Evolutionary conservation across 2,888 invertebrate genomes (phyloP), one percentile per base, ranked within the genome.

Genomic region (Leucania comma): DNA sequence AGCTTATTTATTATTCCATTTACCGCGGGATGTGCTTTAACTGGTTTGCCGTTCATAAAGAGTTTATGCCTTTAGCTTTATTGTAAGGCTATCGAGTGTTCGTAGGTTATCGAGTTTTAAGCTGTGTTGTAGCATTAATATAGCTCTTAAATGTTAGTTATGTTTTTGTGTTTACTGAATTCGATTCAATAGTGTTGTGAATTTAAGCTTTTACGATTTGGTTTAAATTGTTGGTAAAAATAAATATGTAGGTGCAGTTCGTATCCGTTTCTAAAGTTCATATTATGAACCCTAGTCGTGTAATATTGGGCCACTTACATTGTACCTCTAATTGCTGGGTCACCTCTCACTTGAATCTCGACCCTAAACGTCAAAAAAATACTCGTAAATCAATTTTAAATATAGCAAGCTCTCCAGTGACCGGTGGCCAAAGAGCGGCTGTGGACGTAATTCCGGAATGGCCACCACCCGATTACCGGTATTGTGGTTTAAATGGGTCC

Each of bases 401-500:
- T 79, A 76, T 66, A 75, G 64, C 63, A 22, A 74, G 74, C 78
- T 71, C 78, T 86, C 60, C 35, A 81, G 78, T 75, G 81, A 74
- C 67, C 71, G 82, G 75, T 80, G 69, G 78, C 73, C 22, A 10
- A 81, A 86, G 84, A 86, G 85, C 78, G 83, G 83, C 82, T 72
- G 79, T 58, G 82, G 79, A 83, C 78, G 88, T 90, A 89, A 90
- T 90, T 89, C 86, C 86, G 79, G 83, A 83, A 86, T 86, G 80
- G 88, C 87, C 83, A 81, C 87, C 89, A 86, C 82, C 86, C 89
- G 89, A 91, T 93, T 91, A 91, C 89, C 88, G 86, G 88, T 89
- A 90, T 92, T 92, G 92, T 90, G 90, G 91, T 87, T 86, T 85
- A 88, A 91, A 91, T 90, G 88, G 91, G 83, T 88, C 84, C 87